Evolutionary conservation across 2,888 invertebrate species (phyloP).

Genomic region (Perithous albicinctus): DNA sequence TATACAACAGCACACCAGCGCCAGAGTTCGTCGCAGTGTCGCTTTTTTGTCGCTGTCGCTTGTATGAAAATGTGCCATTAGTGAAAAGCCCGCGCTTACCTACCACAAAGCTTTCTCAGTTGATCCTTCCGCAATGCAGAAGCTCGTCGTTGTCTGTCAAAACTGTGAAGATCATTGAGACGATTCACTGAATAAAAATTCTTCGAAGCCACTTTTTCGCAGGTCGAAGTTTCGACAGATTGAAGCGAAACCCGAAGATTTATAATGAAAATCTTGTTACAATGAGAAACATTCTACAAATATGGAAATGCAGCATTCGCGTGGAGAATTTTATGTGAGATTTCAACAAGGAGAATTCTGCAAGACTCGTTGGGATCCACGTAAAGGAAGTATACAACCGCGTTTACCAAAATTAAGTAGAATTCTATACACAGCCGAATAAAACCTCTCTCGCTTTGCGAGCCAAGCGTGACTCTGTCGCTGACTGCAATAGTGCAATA

Average conservation of each 20-base stretch:
- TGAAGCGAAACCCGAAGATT: not conserved
- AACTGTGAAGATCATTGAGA: not conserved
- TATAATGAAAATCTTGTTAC: not conserved
- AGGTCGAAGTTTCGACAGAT: not conserved
- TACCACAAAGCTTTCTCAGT: not conserved
- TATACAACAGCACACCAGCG: too few relatives aligned
- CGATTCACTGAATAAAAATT: not conserved
- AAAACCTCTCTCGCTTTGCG: not conserved
- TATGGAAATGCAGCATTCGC: not conserved
- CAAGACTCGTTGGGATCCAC: too few relatives aligned
- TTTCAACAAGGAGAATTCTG: not conserved
- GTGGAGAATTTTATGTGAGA: not conserved
- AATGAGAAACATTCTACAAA: not conserved
- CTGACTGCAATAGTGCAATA: not conserved
- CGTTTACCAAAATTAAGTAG: not conserved
- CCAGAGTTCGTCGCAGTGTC: too few relatives aligned
- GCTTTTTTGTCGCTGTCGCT: too few relatives aligned
- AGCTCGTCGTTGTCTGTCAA: not conserved
- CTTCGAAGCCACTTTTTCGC: not conserved
- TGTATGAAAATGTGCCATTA: too few relatives aligned
- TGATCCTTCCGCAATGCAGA: not conserved
- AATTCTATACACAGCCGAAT: not conserved
- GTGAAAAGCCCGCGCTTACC: constrained; percentile 30
- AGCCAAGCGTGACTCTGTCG: not conserved
- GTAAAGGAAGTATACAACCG: not conserved